These are phyloP conservation scores for Odontamblyopus rebecca DNA, from an alignment of 2,797 vertebrate species.

Conservation along the genomic window DNA sequence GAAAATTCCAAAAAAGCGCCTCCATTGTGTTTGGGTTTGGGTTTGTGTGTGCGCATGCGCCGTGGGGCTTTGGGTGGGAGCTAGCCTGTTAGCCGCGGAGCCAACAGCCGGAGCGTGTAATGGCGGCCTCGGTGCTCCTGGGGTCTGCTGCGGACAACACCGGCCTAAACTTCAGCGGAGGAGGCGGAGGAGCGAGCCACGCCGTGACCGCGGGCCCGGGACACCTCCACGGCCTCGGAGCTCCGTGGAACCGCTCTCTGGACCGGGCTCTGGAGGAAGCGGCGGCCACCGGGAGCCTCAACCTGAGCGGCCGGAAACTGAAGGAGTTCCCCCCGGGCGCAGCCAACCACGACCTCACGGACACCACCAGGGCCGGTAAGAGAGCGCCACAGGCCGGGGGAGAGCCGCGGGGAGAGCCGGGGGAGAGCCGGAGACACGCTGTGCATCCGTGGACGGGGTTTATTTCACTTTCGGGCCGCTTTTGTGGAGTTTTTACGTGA, in stretches of 20 bases:
- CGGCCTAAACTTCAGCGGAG: constrained; percentile 63
- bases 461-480: neutral
- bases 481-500: neutral
- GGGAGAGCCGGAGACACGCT: accelerated
- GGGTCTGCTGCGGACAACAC: constrained; percentile 78
- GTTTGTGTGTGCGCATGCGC: constrained; percentile 22
- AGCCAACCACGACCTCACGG: constrained; percentile 91
- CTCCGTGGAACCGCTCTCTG: constrained; percentile 90
- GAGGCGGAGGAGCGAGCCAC: constrained; percentile 16
- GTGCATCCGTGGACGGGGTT: accelerated
- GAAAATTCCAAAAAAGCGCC: neutral
- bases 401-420: neutral
- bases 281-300: constrained; percentile 87
- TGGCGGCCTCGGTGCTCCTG: constrained; percentile 88
- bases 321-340: constrained; percentile 95
- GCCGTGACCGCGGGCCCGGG: constrained; percentile 26
- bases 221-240: constrained; percentile 56
- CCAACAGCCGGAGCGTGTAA: constrained; percentile 78
- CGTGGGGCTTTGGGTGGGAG: constrained; percentile 51
- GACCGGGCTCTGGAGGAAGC: constrained; percentile 94
- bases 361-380: constrained; percentile 94
- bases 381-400: neutral
- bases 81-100: constrained; percentile 67
- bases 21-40: neutral
- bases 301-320: constrained; percentile 96